Evolutionary conservation across 2,113 vertebrate species (phyloP), one percentile per base, ranked within the genome.

Genomic region (Petroica traversi): DNA sequence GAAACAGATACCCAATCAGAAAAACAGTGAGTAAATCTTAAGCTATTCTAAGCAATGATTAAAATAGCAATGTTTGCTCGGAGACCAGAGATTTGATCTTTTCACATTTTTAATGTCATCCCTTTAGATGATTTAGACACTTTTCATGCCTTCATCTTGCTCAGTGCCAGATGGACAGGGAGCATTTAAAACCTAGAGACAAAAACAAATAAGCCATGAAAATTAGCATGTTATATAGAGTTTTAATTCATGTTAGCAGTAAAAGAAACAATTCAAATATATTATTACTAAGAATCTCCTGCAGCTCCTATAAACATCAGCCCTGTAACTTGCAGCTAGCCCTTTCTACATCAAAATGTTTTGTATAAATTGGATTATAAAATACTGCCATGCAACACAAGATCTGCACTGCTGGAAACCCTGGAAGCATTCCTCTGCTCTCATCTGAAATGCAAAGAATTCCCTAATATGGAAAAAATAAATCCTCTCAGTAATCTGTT

Each of bases 391-490:
- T 9, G 48, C 26, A 88, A 66, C 0, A 8, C 0, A 3, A 76
- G 41, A 45, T 48, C 41, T 8, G 3, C 31, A 3, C 40, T 58
- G 52, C 54, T 64, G 45, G 40, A 80, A 77, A 72, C 23, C 46
- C n/a, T 91, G 49, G 82, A 62, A 93, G 40, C 62, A 63, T 91
- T 95, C 69, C 54, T 75, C 40, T 14, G 8, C 58, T 87, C 73
- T 96, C 69, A 75, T 87, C 33, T 89, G 77, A 94, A 95, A 94
- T 89, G 89, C 94, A 89, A 93, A 93, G 74, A 91, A 92, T 89
- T 95, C 77, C 76, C 66, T 89, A 91, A 78, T 58, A 91, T 7
- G 38, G 68, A 95, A 91, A 85, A 92, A 95, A 67, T 24, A 89
- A 95, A 87, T 84, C 87, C 73, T 61, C 69, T 26, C 41, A 63